Percentiles rank a stretch among this genome's conserved stretches.
Evolutionary conservation across 2,888 invertebrate species (phyloP).

Genomic region (Hirtodrosophila histrioides): DNA sequence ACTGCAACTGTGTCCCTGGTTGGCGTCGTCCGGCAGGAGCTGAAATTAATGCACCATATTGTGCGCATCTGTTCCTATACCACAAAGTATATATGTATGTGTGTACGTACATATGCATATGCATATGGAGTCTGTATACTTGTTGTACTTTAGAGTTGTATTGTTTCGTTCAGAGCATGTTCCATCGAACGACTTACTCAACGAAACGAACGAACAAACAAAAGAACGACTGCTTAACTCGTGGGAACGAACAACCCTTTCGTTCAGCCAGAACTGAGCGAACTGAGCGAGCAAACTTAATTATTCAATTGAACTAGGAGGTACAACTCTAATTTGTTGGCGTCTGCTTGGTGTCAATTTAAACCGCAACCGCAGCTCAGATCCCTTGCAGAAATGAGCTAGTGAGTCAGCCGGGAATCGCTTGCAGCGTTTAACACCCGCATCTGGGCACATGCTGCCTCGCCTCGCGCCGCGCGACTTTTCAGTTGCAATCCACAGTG

Average conservation of each 20-base stretch:
- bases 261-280: too few species aligned
- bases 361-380: conserved; percentile 60
- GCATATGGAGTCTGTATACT: conserved; percentile 11
- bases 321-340: conserved; percentile 35
- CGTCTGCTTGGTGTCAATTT: conserved; percentile 77
- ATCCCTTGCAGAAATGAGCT: conserved; percentile 15
- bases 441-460: conserved; percentile 64
- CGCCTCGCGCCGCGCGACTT: conserved; percentile 31
- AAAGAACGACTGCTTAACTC: too few species aligned
- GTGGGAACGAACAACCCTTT: too few species aligned
- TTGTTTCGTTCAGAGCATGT: too few species aligned
- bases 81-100: conserved; percentile 37
- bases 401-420: conserved; percentile 35
- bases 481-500: conserved; percentile 18
- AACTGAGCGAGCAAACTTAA: too few species aligned
- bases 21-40: conserved; percentile 62
- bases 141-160: conserved; percentile 1
- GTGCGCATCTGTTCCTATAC: conserved; percentile 76
- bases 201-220: too few species aligned
- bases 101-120: not conserved
- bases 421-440: conserved; percentile 58
- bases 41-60: conserved; percentile 78
- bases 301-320: not conserved
- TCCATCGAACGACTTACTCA: too few species aligned
- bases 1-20: conserved; percentile 52